Base-by-base conservation (phyloP, 92 coral and sea anemone genomes). In the Bergia sp. region DNA sequence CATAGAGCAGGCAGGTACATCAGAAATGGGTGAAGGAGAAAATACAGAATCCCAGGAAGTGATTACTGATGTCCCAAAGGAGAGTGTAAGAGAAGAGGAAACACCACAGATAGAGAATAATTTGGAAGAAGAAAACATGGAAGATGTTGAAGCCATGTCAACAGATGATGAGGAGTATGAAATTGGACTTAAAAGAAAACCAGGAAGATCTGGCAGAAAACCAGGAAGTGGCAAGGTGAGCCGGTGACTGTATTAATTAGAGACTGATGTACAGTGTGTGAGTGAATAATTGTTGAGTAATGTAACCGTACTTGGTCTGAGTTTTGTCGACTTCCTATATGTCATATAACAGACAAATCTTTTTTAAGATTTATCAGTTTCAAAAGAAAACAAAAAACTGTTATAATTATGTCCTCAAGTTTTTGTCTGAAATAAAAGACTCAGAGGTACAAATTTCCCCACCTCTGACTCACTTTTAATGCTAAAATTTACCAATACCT, bases 131-230 rank as follows among this genome's bases (percentile, higher is more conserved):
- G 98, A 93, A 23, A 85, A 69, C 37, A 87, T 81, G 29, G 98
- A 95, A 3, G 93, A 92, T 66, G 66, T 73, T 44, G 94, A 92
- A 39, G 85, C 92, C 7, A 7, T 95, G 73, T 92, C 94, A 12
- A 88, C 96, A n/a, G 98, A 93, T 86, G 98, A 95, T 8, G 98
- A 95, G 23, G 98, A 95, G 1, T 89, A 81, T 85, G 93, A 86
- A 23, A 50, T 89, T 40, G 85, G 89, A 61, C 82, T 88, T 40
- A 92, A 88, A 77, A 88, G 82, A 57, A 93, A 89, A 76, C 88
- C 40, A 73, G 98, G 98, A 73, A 76, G 96, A 71, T 95, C 96
- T n/a, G 95, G 97, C 0, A 75, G 98, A 3, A 95, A 92, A 83
- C 87, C 87, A 13, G 87, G 87, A 7, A 84, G 87, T 49, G 87